phyloP scores from a whole-genome alignment of 2,888 invertebrate genomes.

The Epirrhoe tristata region DNA sequence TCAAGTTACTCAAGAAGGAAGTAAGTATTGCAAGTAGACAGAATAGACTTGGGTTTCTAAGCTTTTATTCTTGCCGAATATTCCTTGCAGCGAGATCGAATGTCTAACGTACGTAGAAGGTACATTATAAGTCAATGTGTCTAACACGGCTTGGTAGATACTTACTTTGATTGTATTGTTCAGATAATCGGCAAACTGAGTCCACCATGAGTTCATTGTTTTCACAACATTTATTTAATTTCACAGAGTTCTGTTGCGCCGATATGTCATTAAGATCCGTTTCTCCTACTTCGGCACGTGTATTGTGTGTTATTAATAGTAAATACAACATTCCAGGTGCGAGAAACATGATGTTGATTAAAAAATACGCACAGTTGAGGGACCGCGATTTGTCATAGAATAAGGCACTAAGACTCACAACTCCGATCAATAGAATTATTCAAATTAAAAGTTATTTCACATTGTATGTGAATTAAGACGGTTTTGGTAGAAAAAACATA shows the following conservation, averaged over 20 bases:
- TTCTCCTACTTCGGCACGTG: slow-evolving; percentile 61
- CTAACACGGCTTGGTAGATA: too few species aligned
- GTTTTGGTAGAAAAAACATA: slow-evolving; percentile 3
- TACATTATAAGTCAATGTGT: too few species aligned
- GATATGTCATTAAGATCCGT: slow-evolving; percentile 80
- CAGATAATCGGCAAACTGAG: slow-evolving; percentile 86
- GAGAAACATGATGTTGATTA: slow-evolving; percentile 44
- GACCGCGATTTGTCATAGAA: slow-evolving; percentile 7
- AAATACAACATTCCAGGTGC: slow-evolving; percentile 71
- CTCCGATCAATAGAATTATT: not conserved
- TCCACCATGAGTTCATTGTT: slow-evolving; percentile 89
- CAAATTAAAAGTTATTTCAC: not conserved
- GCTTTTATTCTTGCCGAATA: slow-evolving; percentile 15
- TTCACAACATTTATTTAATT: slow-evolving; percentile 93
- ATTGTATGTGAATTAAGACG: slow-evolving; percentile 7
- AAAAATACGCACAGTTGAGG: not conserved
- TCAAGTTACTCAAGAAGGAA: slow-evolving; percentile 28
- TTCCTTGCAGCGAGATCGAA: slow-evolving; percentile 24
- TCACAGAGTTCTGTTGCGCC: slow-evolving; percentile 77
- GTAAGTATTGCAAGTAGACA: slow-evolving; percentile 6
- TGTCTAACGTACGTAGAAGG: not conserved
- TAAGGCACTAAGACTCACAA: slow-evolving; percentile 19
- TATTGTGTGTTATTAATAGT: slow-evolving; percentile 51
- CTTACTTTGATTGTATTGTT: slow-evolving; percentile 86
- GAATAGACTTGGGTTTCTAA: slow-evolving; percentile 30